Percentiles rank a stretch among this genome's conserved stretches.
phyloP scores from a whole-genome alignment of 2,113 vertebrate genomes.

The Caranx melampygus region DNA sequence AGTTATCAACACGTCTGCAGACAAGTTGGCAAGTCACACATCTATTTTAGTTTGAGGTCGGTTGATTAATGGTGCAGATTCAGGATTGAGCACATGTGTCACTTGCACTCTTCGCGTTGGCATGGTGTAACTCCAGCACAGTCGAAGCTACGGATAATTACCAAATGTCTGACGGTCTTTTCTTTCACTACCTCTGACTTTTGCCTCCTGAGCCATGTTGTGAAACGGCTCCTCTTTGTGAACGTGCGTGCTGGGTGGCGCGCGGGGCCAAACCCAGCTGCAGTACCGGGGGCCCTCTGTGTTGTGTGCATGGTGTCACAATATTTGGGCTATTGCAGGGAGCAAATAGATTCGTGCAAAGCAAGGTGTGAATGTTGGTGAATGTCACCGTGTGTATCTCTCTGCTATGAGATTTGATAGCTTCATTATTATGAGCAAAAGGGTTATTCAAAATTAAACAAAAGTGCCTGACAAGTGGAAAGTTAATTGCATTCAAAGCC shows the following conservation, averaged over 20 bases:
- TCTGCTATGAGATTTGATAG: conserved; percentile 44
- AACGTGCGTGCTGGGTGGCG: conserved; percentile 42
- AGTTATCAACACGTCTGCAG: conserved; percentile 85
- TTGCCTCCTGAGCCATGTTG: conserved; percentile 53
- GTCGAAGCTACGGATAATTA: conserved; percentile 76
- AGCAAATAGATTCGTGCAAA: conserved; percentile 80
- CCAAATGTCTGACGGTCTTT: conserved; percentile 63
- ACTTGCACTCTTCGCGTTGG: conserved; percentile 69
- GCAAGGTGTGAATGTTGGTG: conserved; percentile 80
- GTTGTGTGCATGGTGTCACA: conserved; percentile 80
- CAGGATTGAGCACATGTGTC: conserved; percentile 72
- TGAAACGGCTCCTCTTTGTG: conserved; percentile 63
- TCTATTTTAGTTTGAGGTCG: conserved; percentile 82
- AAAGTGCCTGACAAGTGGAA: conserved; percentile 74
- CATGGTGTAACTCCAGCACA: conserved; percentile 69
- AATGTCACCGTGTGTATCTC: conserved; percentile 64
- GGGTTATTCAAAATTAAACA: conserved; percentile 78
- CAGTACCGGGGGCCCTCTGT: conserved; percentile 66
- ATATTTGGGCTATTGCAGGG: conserved; percentile 81
- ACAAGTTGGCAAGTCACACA: conserved; percentile 81
- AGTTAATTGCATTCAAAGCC: conserved; percentile 80
- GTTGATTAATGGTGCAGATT: conserved; percentile 77
- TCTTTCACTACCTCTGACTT: conserved; percentile 68
- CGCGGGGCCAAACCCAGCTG: conserved; percentile 6
- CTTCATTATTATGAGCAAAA: conserved; percentile 50